Evolutionary conservation across 2,888 invertebrate genomes (phyloP), one percentile per base, ranked within the genome.

Genomic region (Thymelicus sylvestris): DNA sequence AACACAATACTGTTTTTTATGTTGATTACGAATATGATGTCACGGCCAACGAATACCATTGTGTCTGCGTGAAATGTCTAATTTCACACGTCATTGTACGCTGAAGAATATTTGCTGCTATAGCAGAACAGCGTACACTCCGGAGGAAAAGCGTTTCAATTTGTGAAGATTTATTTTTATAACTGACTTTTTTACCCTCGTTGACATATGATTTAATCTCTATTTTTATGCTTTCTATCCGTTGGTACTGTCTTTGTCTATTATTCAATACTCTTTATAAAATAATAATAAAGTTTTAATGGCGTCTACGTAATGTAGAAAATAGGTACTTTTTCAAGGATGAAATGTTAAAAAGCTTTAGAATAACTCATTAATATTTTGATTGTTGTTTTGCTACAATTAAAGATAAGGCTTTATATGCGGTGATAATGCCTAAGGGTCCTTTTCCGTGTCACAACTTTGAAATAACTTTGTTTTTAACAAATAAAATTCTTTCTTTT

Each of bases 21-120:
- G 38, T 19, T 38, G 39, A 7, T 39, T 47, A 62, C 38, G 48
- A 61, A 44, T 62, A 62, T 31, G 41, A 41, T 62, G 67, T 62
- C 67, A 55, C 39, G 67, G 67, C 44, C 62, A 52, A 15, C 39
- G 62, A 44, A 44, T 39, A 44, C 62, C 59, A 48, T 48, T 62
- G 62, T 62, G 24, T 50, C 47, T n/a, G 66, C 66, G 61, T 62
- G 52, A 62, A 52, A 68, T 55, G 52, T 62, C 62, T 62, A 55
- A 68, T 68, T 68, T 67, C 50, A 67, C 67, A 62, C 67, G 62
- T 68, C 61, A 61, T 61, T 67, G 61, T 67, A 48, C 47, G 59
- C 67, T 47, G 44, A 38, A 50, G 61, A 67, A 67, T 67, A 61
- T 24, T 67, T 61, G 67, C 55, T 55, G 55, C 3, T 67, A 48